Evolutionary conservation across 2,113 vertebrate species (phyloP).

Genomic region (Lates calcarifer): DNA sequence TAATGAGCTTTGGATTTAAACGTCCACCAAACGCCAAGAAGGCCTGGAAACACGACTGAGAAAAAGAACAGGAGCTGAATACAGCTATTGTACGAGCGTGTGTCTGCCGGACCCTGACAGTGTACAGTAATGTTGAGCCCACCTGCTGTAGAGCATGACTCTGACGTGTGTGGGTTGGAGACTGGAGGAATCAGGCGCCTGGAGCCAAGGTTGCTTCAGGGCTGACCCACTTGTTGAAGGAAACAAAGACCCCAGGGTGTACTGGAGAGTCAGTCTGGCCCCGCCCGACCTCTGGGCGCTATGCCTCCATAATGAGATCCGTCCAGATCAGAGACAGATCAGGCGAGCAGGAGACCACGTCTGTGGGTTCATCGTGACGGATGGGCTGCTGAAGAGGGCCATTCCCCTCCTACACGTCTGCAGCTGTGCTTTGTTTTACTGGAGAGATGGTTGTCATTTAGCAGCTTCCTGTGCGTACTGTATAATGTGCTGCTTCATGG

Average conservation of each 20-base stretch:
- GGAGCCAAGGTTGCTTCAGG: slow-evolving; percentile 58
- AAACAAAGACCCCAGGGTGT: slow-evolving; percentile 51
- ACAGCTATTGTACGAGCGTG: slow-evolving; percentile 29
- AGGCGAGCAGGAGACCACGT: slow-evolving; percentile 41
- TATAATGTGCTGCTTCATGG: not conserved
- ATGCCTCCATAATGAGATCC: slow-evolving; percentile 39
- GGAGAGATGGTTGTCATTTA: slow-evolving; percentile 30
- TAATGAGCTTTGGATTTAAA: slow-evolving; percentile 51
- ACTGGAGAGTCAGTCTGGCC: slow-evolving; percentile 50
- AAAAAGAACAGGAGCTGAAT: slow-evolving; percentile 32
- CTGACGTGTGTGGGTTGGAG: slow-evolving; percentile 61
- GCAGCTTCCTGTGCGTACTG: slow-evolving; percentile 29
- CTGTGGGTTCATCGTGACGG: slow-evolving; percentile 1
- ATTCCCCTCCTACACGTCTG: slow-evolving; percentile 18
- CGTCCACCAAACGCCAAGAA: not conserved
- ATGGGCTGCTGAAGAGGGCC: slow-evolving; percentile 41
- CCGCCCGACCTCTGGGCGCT: slow-evolving; percentile 44
- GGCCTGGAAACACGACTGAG: slow-evolving; percentile 16
- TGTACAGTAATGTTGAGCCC: slow-evolving; percentile 49
- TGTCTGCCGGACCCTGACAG: slow-evolving; percentile 38
- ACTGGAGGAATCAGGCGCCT: slow-evolving; percentile 55
- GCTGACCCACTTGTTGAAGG: slow-evolving; percentile 54
- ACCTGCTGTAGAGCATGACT: slow-evolving; percentile 68
- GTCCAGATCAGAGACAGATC: slow-evolving; percentile 45
- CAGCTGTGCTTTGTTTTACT: slow-evolving; percentile 39